Conservation (phyloP, 2,888 invertebrate genomes). For the Dromius quadrimaculatus region DNA sequence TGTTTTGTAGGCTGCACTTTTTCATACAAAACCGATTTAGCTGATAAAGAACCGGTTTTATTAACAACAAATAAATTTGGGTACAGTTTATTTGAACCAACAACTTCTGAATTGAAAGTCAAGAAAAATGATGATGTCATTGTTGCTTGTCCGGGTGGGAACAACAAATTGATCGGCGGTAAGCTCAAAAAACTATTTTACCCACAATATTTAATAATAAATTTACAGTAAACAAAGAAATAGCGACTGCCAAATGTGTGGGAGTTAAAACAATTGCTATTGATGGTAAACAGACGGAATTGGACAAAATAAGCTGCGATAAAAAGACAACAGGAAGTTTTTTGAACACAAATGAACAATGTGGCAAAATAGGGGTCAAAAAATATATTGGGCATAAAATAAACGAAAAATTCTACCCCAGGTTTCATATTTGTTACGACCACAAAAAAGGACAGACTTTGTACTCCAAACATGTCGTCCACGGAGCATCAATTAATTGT, state of each 20-base stretch:
- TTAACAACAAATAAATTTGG: slow-evolving; percentile 17
- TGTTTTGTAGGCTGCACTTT: slow-evolving; percentile 21
- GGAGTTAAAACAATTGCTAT: slow-evolving; percentile 30
- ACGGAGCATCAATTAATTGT: slow-evolving; percentile 64
- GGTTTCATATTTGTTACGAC: slow-evolving; percentile 64
- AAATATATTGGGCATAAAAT: slow-evolving; percentile 57
- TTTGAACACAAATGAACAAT: slow-evolving; percentile 53
- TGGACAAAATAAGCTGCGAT: slow-evolving; percentile 55
- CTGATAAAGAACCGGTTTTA: slow-evolving; percentile 39
- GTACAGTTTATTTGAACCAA: slow-evolving; percentile 56
- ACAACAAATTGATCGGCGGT: slow-evolving; percentile 55
- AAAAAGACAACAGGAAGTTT: slow-evolving; percentile 52
- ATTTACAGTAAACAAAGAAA: slow-evolving; percentile 57
- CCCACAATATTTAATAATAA: slow-evolving; percentile 43
- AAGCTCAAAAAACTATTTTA: no score
- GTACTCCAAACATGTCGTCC: slow-evolving; percentile 63
- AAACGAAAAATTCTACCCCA: slow-evolving; percentile 52
- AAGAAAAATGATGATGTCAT: slow-evolving; percentile 54
- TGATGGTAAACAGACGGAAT: slow-evolving; percentile 25
- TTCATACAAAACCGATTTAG: slow-evolving; percentile 38
- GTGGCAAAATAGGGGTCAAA: slow-evolving; percentile 56
- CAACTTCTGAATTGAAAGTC: slow-evolving; percentile 53
- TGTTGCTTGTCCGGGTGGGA: slow-evolving; percentile 57
- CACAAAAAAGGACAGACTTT: slow-evolving; percentile 60
- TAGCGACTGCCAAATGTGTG: slow-evolving; percentile 56